Evolutionary conservation across 2,113 vertebrate genomes (phyloP), one percentile per base, ranked within the genome.

Genomic region (Glaucomys volans): DNA sequence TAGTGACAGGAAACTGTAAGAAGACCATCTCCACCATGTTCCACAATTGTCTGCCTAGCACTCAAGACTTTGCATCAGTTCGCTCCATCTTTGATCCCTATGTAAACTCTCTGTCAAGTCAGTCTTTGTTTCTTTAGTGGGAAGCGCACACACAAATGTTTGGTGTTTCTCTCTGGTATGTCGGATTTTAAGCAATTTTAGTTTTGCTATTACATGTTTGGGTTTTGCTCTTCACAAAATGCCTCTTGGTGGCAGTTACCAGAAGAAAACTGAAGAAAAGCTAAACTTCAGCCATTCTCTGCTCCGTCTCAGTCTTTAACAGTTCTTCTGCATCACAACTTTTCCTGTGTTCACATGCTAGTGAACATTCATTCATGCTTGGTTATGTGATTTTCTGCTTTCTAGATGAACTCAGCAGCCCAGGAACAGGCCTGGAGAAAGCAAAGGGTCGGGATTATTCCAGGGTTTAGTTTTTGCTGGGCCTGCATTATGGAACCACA

Each of bases 211-310:
- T 87, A 72, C 91, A 87, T 77, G 67, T 87, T 64, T 95, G 69
- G 52, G 52, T 83, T 91, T 95, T 35, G 50, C 57, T 86, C 81
- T 86, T 91, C 35, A 87, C 40, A 74, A 97, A 66, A 95, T 42
- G 8, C 77, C 44, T 40, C 30, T 95, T 93, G 59, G 80, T 69
- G 72, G 47, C 67, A 93, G 40, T 75, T 71, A 90, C 80, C 86
- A 87, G 87, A 87, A 94, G 77, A 74, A 97, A 87, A 64, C 75
- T 30, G 62, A 79, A 50, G 37, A 67, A 40, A 91, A 75, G 13
- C 42, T 74, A 88, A 84, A 37, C 16, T 32, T 94, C 37, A 50
- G 9, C 82, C 87, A 47, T 52, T 76, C 54, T 59, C 64, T 50
- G 40, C 81, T 74, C 64, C 40, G 42, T n/a, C 28, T 75, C 30